A percentile compares a stretch with the other conserved stretches of the same genome.
phyloP scores from a whole-genome alignment of 2,113 vertebrate species.

The Camelus bactrianus region DNA sequence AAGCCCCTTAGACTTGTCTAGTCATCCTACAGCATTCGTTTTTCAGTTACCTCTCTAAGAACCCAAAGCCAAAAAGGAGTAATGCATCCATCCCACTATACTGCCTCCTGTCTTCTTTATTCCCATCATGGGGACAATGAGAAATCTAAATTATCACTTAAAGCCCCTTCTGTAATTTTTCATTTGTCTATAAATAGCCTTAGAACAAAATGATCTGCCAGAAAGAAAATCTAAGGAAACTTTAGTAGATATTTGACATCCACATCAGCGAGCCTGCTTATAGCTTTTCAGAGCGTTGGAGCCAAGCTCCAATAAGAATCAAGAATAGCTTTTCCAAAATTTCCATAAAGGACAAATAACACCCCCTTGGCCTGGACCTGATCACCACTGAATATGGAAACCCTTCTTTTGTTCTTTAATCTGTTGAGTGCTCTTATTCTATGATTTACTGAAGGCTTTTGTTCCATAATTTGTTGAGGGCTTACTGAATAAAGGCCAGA shows the following conservation, averaged over 20 bases:
- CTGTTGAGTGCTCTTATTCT: background rate
- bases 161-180: background rate
- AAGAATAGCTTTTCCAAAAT: background rate
- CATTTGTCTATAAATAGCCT: background rate
- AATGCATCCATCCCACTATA: too few relatives aligned
- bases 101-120: background rate
- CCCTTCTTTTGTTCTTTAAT: background rate
- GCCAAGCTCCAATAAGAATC: background rate
- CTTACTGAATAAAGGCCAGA: background rate
- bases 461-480: background rate
- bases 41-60: background rate
- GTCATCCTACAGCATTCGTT: background rate
- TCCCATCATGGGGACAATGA: background rate
- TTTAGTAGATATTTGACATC: background rate
- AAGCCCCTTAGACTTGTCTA: background rate
- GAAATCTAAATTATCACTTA: background rate
- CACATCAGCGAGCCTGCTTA: background rate
- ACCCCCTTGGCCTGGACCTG: background rate
- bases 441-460: background rate
- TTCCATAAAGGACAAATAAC: background rate
- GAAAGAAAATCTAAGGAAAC: conserved; percentile 14
- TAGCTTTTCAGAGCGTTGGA: background rate
- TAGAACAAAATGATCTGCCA: conserved; percentile 34
- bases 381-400: background rate
- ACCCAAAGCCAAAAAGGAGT: background rate